These are phyloP conservation scores for Pteria penguin DNA, from an alignment of 2,888 invertebrate species.

Conservation along the genomic window DNA sequence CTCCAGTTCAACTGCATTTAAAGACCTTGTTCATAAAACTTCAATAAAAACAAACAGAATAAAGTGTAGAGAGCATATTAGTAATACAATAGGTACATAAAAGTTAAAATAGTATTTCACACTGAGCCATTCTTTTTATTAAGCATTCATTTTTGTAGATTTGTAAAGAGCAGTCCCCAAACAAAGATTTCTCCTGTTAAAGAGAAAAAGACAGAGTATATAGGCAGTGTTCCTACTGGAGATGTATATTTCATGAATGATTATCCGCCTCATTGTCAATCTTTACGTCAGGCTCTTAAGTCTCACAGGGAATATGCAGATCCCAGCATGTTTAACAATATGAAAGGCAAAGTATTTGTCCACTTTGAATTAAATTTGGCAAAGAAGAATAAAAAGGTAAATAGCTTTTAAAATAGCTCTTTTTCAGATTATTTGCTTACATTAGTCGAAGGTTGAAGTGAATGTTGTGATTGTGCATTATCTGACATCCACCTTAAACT, in stretches of 20 bases:
- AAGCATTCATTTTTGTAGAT: too few relatives aligned
- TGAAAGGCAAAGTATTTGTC: slow-evolving; percentile 65
- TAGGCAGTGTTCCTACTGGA: slow-evolving; percentile 58
- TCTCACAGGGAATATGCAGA: slow-evolving; percentile 72
- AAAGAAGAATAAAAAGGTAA: slow-evolving; percentile 76
- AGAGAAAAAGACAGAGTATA: too few relatives aligned
- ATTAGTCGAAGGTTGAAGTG: too few relatives aligned
- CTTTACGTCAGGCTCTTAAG: slow-evolving; percentile 62
- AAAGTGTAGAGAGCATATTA: slow-evolving; percentile 5
- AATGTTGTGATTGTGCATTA: too few relatives aligned
- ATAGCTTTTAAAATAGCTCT: too few relatives aligned
- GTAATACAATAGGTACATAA: neutral
- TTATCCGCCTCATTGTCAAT: slow-evolving; percentile 59
- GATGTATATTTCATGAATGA: slow-evolving; percentile 70
- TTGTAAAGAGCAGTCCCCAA: too few relatives aligned
- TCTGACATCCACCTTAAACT: too few relatives aligned
- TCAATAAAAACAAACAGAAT: neutral
- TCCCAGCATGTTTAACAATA: slow-evolving; percentile 72
- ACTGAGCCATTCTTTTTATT: too few relatives aligned
- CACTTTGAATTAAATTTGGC: slow-evolving; percentile 67
- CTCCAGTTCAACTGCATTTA: too few relatives aligned
- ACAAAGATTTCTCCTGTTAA: too few relatives aligned
- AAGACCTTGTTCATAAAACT: too few relatives aligned
- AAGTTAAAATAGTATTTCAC: slow-evolving; percentile 6
- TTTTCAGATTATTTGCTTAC: too few relatives aligned